Evolutionary conservation across 37 sponge, comb jelly and placozoan genomes (phyloP).

Genomic region (Chondrilla cf. caribensis): DNA sequence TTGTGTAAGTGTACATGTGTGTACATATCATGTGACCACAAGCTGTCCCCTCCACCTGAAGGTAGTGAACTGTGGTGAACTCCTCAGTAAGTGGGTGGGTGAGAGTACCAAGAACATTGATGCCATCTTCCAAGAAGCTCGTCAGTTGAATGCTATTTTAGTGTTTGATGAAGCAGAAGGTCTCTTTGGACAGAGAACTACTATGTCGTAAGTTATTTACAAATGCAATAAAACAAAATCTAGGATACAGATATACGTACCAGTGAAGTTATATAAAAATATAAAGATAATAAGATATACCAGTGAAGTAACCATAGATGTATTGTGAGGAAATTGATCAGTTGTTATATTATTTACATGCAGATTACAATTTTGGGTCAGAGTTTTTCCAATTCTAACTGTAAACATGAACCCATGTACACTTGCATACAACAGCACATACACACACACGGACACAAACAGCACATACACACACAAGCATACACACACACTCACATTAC

Average conservation of each 20-base stretch:
- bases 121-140: constrained; percentile 79
- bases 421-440: no score
- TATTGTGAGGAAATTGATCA: background rate
- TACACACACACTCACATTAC: no score
- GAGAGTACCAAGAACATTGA: constrained; percentile 89
- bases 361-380: no score
- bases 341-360: background rate
- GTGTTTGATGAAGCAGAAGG: constrained; percentile 90
- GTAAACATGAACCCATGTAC: no score
- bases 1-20: background rate
- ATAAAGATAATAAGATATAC: background rate
- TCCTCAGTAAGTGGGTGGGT: constrained; percentile 89
- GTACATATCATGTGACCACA: background rate
- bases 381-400: no score
- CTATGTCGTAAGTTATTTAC: constrained; percentile 55
- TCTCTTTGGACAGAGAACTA: constrained; percentile 72
- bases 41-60: background rate
- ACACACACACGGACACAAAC: no score
- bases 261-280: no score
- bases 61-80: constrained; percentile 89
- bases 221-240: no score
- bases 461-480: no score
- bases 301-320: background rate
- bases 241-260: no score
- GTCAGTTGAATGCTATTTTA: constrained; percentile 72